These are phyloP conservation scores for Reinhardtius hippoglossoides DNA, from an alignment of 2,113 vertebrate species.

Conservation along the genomic window DNA sequence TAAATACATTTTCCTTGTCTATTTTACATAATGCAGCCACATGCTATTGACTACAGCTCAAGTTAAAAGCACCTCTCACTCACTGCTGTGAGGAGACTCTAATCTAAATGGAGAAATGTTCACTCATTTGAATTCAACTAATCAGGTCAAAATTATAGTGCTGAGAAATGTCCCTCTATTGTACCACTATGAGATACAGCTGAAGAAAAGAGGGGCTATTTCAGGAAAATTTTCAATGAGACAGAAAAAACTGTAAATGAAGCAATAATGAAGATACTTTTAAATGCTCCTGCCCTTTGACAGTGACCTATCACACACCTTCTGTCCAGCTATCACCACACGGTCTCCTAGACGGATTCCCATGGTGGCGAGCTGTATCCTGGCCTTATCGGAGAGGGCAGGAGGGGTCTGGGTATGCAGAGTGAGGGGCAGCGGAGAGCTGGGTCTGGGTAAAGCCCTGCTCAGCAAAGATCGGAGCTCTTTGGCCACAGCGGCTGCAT, in stretches of 20 bases:
- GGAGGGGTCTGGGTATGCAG: slow-evolving; percentile 75
- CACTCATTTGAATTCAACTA: slow-evolving; percentile 14
- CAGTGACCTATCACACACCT: slow-evolving; percentile 82
- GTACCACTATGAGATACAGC: slow-evolving; percentile 1
- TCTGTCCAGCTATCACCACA: slow-evolving; percentile 96
- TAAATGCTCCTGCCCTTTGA: neutral
- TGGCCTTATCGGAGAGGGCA: slow-evolving; percentile 81
- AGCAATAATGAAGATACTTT: neutral
- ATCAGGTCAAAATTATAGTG: slow-evolving; percentile 16
- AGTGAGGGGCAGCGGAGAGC: slow-evolving; percentile 78
- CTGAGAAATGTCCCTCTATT: slow-evolving; percentile 7
- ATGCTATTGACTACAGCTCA: neutral
- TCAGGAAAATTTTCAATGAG: neutral
- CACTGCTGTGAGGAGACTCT: too few relatives aligned
- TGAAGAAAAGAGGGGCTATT: neutral
- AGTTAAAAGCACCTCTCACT: neutral
- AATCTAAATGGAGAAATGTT: neutral
- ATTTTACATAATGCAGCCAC: neutral
- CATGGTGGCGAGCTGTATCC: slow-evolving; percentile 83
- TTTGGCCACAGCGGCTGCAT: slow-evolving; percentile 91
- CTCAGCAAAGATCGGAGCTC: slow-evolving; percentile 89
- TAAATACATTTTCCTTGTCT: too few relatives aligned
- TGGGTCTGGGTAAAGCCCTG: slow-evolving; percentile 84
- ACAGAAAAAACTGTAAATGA: neutral
- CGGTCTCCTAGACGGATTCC: slow-evolving; percentile 91